These are phyloP conservation scores for Eumeta japonica DNA, from an alignment of 1,140 invertebrate species.

Conservation along the genomic window DNA sequence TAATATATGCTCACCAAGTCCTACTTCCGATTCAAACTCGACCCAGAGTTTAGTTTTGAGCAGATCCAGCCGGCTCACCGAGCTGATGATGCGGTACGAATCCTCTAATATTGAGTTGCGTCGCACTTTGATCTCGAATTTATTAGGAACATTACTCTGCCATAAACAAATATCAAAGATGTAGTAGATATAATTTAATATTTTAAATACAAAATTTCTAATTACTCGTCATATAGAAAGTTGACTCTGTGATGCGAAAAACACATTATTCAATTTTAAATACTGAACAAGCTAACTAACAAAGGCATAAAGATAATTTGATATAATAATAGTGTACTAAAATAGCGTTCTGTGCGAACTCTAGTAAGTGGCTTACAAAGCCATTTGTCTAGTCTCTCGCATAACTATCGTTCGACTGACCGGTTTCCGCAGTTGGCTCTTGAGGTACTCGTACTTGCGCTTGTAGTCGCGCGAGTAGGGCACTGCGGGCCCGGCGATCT, in stretches of 20 bases:
- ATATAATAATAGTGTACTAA: too few relatives aligned
- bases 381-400: too few relatives aligned
- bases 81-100: conserved; percentile 87
- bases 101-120: conserved; percentile 92
- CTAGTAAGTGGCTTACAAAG: too few relatives aligned
- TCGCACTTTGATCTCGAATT: conserved; percentile 95
- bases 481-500: conserved; percentile 94
- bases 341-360: too few relatives aligned
- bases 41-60: conserved; percentile 98
- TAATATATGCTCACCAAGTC: conserved; percentile 64
- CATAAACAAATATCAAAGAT: conserved; percentile 26
- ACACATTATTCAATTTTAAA: not conserved
- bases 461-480: conserved; percentile 98
- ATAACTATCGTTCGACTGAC: conserved; percentile 67
- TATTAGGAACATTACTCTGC: conserved; percentile 93
- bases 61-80: conserved; percentile 80
- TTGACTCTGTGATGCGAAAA: too few relatives aligned
- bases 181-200: not conserved
- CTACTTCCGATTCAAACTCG: conserved; percentile 96
- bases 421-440: conserved; percentile 91
- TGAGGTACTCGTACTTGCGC: conserved; percentile 97
- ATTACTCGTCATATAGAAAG: too few relatives aligned
- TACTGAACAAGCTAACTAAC: conserved; percentile 2
- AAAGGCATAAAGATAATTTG: not conserved
- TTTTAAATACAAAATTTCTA: too few relatives aligned